Evolutionary conservation across 2,113 vertebrate species (phyloP).

Genomic region (Vulpes lagopus): DNA sequence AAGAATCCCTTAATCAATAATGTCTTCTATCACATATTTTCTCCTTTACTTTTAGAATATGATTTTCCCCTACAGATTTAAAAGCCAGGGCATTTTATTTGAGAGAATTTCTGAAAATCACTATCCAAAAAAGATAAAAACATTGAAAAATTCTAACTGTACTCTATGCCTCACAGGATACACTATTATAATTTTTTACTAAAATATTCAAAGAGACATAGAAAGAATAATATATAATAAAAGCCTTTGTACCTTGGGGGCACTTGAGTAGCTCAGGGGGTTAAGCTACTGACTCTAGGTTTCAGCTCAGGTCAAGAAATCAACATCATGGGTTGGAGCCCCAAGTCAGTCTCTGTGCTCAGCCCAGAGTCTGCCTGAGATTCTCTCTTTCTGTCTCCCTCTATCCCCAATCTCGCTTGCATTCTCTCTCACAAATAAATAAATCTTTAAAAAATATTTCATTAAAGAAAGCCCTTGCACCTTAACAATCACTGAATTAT

Average conservation of each 20-base stretch:
- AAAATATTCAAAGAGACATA: not conserved
- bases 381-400: too few species aligned
- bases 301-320: too few species aligned
- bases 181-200: not conserved
- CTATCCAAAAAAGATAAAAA: not conserved
- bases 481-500: not conserved
- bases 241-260: not conserved
- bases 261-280: not conserved
- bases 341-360: too few species aligned
- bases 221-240: not conserved
- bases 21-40: not conserved
- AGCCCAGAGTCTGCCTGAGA: too few species aligned
- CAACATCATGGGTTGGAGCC: too few species aligned
- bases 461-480: not conserved
- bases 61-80: not conserved
- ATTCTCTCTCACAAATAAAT: too few species aligned
- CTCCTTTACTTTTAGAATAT: not conserved
- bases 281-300: not conserved
- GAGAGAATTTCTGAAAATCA: not conserved
- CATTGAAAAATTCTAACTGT: conserved; percentile 16
- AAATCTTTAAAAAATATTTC: too few species aligned
- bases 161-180: not conserved
- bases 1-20: conserved; percentile 4
- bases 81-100: not conserved
- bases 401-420: too few species aligned